A percentile compares a stretch with the other conserved stretches of the same genome.
Conservation (phyloP, 2,113 vertebrate species). For the Scophthalmus maximus region DNA sequence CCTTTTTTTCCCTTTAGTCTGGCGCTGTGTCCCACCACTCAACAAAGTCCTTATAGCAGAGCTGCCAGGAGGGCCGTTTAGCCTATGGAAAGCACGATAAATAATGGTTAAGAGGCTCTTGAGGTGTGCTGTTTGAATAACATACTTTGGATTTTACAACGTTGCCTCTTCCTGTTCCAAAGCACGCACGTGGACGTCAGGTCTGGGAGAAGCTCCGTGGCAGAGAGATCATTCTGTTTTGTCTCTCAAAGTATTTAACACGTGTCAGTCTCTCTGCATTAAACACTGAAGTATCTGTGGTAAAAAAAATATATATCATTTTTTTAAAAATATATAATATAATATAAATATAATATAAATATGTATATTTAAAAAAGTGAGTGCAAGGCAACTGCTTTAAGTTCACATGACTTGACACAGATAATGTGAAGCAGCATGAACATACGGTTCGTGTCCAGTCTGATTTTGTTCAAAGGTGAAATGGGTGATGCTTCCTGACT, state of each 20-base stretch:
- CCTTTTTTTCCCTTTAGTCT: slow-evolving; percentile 28
- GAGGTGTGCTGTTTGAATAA: slow-evolving; percentile 66
- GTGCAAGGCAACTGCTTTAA: no score
- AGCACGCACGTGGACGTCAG: slow-evolving; percentile 27
- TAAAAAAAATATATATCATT: no score
- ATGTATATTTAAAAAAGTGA: no score
- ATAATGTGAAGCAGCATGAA: background rate
- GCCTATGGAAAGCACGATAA: slow-evolving; percentile 54
- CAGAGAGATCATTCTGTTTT: slow-evolving; percentile 14
- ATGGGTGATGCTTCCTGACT: slow-evolving; percentile 20
- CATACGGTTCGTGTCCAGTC: background rate
- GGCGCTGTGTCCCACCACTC: slow-evolving; percentile 32
- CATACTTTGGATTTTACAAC: slow-evolving; percentile 60
- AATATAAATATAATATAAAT: no score
- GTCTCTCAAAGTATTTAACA: slow-evolving; percentile 52
- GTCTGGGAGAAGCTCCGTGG: slow-evolving; percentile 14
- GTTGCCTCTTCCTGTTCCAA: slow-evolving; percentile 56
- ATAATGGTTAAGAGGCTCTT: slow-evolving; percentile 66
- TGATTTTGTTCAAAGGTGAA: slow-evolving; percentile 34
- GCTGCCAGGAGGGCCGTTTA: slow-evolving; percentile 38
- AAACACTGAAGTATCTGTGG: slow-evolving; percentile 10
- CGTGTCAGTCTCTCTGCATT: slow-evolving; percentile 27
- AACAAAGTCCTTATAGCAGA: slow-evolving; percentile 19
- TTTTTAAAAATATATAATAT: background rate
- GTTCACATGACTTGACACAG: slow-evolving; percentile 17